These are phyloP conservation scores for Eulithis prunata DNA, from an alignment of 2,888 invertebrate genomes.

Conservation along the genomic window DNA sequence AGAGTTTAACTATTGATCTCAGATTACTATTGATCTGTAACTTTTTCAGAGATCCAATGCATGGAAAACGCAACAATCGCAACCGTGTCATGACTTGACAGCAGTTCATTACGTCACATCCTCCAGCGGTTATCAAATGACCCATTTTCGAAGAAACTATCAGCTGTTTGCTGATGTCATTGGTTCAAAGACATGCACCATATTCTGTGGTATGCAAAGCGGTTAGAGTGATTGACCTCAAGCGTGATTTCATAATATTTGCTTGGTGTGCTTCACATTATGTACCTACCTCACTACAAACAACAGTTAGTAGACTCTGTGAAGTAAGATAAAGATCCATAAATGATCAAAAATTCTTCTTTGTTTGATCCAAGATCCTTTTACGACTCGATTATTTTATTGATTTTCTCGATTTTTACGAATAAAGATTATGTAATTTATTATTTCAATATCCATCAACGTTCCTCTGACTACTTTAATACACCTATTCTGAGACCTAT, in stretches of 20 bases:
- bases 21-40: too few species aligned
- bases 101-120: constrained; percentile 15
- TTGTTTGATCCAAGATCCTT: too few species aligned
- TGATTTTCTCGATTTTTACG: too few species aligned
- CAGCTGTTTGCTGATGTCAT: constrained; percentile 23
- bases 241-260: constrained; percentile 1
- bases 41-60: neutral
- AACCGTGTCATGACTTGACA: constrained; percentile 1
- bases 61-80: neutral
- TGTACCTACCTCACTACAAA: constrained; percentile 1
- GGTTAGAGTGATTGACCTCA: constrained; percentile 12
- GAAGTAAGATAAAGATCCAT: too few species aligned
- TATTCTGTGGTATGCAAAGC: constrained; percentile 24
- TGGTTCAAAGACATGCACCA: constrained; percentile 26
- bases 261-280: neutral
- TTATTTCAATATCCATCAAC: too few species aligned
- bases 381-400: too few species aligned
- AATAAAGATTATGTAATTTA: too few species aligned
- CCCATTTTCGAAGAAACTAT: constrained; percentile 19
- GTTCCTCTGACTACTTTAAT: too few species aligned
- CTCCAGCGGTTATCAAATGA: constrained; percentile 9
- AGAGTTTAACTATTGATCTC: too few species aligned
- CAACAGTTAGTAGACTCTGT: too few species aligned
- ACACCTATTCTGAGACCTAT: too few species aligned
- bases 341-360: too few species aligned